Evolutionary conservation across 2,797 vertebrate species (phyloP).

Genomic region (Lophotriccus pileatus): DNA sequence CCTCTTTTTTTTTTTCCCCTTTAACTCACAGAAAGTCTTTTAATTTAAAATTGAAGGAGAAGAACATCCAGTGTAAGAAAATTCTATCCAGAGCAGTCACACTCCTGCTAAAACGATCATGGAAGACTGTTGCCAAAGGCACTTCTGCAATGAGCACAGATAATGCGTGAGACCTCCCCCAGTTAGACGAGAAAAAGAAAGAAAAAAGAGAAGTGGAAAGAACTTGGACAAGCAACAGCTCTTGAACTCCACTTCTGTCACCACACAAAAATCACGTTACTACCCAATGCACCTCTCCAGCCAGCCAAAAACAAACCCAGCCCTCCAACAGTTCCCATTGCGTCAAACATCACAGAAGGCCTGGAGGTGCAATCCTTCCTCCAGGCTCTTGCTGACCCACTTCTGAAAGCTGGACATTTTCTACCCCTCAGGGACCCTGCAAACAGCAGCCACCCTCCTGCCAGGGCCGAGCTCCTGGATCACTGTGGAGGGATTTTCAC

Average conservation of each 20-base stretch:
- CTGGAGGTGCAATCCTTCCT: background rate
- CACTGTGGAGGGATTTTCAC: background rate
- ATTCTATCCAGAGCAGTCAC: background rate
- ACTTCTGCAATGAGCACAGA: background rate
- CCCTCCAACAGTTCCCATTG: rapidly evolving
- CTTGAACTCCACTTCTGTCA: background rate
- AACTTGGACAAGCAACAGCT: background rate
- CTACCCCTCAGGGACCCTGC: background rate
- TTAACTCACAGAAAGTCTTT: background rate
- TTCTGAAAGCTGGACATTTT: background rate
- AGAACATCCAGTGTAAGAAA: background rate
- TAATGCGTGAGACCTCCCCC: background rate
- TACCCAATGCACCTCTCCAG: background rate
- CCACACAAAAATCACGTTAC: background rate
- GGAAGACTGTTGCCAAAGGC: background rate
- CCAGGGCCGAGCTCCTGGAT: rapidly evolving
- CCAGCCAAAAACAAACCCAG: background rate
- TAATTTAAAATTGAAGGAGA: background rate
- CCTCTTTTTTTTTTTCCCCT: background rate
- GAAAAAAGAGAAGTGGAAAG: background rate
- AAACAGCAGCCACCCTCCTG: background rate
- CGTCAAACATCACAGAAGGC: background rate
- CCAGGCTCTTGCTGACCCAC: background rate
- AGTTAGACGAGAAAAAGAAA: background rate
- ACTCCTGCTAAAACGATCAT: background rate